Evolutionary conservation across 1,140 invertebrate genomes (phyloP).

Genomic region (Zaprionus inermis): DNA sequence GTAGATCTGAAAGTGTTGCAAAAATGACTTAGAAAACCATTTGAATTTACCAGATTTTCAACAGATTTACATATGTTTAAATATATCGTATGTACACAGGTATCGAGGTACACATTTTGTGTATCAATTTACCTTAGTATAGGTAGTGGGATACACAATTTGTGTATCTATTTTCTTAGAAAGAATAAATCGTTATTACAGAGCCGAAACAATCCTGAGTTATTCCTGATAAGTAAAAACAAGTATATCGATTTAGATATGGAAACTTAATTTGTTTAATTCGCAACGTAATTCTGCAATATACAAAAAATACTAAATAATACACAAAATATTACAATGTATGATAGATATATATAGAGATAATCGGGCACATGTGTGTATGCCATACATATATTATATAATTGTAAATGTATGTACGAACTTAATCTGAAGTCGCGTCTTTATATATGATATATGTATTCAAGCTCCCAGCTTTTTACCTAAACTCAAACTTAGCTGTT

Average conservation of each 20-base stretch:
- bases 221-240: too few species aligned
- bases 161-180: background rate
- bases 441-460: background rate
- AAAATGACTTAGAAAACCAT: background rate
- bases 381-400: conserved; percentile 33
- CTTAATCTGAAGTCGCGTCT: conserved; percentile 26
- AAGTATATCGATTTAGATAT: conserved; percentile 22
- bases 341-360: conserved; percentile 26
- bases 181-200: background rate
- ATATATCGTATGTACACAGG: background rate
- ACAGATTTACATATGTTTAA: background rate
- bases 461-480: conserved; percentile 18
- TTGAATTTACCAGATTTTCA: background rate
- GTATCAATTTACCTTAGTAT: background rate
- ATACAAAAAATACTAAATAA: conserved; percentile 66
- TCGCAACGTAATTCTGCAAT: conserved; percentile 59
- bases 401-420: conserved; percentile 21
- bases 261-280: conserved; percentile 63
- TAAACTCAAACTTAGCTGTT: conserved; percentile 7
- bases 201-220: background rate
- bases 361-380: conserved; percentile 27
- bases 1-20: background rate
- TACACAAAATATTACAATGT: conserved; percentile 53
- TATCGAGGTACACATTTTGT: conserved; percentile 10
- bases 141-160: conserved; percentile 1